Conservation (phyloP, 1,140 invertebrate genomes). For the Sitobion miscanthi region DNA sequence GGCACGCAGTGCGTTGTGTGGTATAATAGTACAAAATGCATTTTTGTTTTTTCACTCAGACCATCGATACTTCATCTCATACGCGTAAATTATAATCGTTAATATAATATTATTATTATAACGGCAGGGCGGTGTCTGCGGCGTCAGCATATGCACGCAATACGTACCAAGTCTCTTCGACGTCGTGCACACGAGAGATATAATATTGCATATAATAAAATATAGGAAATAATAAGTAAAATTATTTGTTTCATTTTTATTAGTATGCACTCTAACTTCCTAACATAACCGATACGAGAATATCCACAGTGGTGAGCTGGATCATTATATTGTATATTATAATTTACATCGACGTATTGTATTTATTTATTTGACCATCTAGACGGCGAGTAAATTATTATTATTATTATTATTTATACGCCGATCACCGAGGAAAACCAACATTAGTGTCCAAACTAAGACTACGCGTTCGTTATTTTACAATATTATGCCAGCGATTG, state of each 20-base stretch:
- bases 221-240: no score
- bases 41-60: background rate
- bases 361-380: no score
- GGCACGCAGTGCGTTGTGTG: background rate
- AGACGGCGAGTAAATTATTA: no score
- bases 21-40: background rate
- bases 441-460: background rate
- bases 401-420: no score
- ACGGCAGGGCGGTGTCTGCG: background rate
- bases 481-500: background rate
- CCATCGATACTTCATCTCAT: background rate
- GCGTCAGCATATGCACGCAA: background rate
- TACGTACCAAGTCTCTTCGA: background rate
- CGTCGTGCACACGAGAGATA: background rate
- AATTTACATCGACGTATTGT: no score
- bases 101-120: background rate
- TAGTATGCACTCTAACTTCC: no score
- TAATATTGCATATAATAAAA: background rate
- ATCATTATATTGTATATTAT: no score
- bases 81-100: background rate
- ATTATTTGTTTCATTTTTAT: no score
- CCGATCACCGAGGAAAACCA: background rate
- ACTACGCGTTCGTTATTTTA: background rate
- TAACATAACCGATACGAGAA: no score
- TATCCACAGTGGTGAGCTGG: no score